Evolutionary conservation across 2,888 invertebrate species (phyloP).

Genomic region (Isotomurus palustris): DNA sequence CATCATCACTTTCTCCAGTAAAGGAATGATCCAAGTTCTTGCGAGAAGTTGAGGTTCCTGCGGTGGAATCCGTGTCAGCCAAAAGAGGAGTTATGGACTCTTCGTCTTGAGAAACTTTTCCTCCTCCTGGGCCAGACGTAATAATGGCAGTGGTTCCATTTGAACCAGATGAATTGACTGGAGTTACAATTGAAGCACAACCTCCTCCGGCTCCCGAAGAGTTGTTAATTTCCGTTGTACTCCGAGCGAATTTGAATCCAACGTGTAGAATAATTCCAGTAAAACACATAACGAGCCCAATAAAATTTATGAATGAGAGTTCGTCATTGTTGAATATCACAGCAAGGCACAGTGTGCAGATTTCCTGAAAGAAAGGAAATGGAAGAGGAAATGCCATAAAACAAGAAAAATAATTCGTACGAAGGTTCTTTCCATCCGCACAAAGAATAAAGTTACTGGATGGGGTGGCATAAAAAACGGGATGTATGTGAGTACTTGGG

Average conservation of each 20-base stretch:
- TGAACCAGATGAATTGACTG: not conserved
- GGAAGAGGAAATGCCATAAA: not conserved
- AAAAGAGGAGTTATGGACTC: not conserved
- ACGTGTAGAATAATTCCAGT: conserved; percentile 83
- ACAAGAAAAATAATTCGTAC: not conserved
- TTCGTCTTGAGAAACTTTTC: not conserved
- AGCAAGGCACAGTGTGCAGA: conserved; percentile 83
- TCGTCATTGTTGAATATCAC: conserved; percentile 81
- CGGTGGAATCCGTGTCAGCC: not conserved
- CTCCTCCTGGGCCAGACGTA: not conserved
- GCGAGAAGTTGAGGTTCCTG: not conserved
- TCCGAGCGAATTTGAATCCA: conserved; percentile 58
- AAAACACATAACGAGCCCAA: conserved; percentile 81
- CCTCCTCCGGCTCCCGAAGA: too few species aligned
- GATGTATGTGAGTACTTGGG: too few species aligned
- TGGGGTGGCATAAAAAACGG: conserved; percentile 4
- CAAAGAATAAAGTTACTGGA: not conserved
- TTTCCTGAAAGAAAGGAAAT: conserved; percentile 64
- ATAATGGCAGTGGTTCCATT: not conserved
- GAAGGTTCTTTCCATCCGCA: not conserved
- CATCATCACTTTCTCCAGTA: not conserved
- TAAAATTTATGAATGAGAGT: conserved; percentile 72
- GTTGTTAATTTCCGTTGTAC: conserved; percentile 52
- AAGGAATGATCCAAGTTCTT: not conserved
- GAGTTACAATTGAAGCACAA: not conserved